These are phyloP conservation scores for Bemisia tabaci DNA, from an alignment of 1,140 invertebrate genomes.

Conservation along the genomic window DNA sequence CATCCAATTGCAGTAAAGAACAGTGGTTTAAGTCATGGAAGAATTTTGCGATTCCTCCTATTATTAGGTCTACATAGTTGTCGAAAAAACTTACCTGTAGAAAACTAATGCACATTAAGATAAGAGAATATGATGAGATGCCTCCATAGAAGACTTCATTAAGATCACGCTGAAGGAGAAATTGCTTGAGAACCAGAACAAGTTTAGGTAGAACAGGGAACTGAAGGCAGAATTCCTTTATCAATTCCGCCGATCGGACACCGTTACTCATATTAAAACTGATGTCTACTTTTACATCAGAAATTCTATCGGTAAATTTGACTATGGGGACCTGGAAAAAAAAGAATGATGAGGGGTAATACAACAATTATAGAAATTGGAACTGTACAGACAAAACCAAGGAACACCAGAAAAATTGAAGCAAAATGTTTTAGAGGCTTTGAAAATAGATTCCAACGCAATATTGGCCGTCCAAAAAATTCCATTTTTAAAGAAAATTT, in stretches of 20 bases:
- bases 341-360: constrained; percentile 5
- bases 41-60: too few species aligned
- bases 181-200: constrained; percentile 95
- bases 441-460: too few species aligned
- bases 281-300: constrained; percentile 90
- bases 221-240: constrained; percentile 64
- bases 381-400: neutral
- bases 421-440: too few species aligned
- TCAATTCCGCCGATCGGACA: constrained; percentile 86
- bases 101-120: constrained; percentile 96
- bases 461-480: too few species aligned
- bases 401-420: too few species aligned
- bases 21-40: too few species aligned
- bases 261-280: constrained; percentile 97
- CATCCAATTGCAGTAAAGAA: too few species aligned
- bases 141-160: constrained; percentile 99
- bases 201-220: constrained; percentile 83
- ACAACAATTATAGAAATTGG: neutral
- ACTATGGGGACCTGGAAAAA: constrained; percentile 72
- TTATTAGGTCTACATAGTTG: too few species aligned
- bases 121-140: constrained; percentile 96
- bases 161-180: constrained; percentile 88
- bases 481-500: too few species aligned
- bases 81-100: constrained; percentile 54
- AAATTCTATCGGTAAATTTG: constrained; percentile 89